phyloP scores from a whole-genome alignment of 2,888 invertebrate species.

The Drosophila borealis region DNA sequence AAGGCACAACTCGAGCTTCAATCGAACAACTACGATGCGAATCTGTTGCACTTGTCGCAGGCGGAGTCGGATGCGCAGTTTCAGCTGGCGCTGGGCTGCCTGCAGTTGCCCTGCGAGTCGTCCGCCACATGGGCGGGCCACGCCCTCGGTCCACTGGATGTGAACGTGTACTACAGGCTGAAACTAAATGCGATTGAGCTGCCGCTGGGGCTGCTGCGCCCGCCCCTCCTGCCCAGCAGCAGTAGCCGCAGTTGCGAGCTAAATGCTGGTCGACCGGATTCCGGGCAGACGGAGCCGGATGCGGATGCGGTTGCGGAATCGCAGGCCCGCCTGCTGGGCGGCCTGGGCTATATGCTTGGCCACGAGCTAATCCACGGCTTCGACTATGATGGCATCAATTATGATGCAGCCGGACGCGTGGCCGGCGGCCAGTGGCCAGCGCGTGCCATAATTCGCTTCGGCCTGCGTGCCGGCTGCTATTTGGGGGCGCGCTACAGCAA shows the following conservation, averaged over 20 bases:
- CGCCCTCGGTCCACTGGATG: conserved; percentile 70
- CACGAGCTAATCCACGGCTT: conserved; percentile 83
- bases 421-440: conserved; percentile 69
- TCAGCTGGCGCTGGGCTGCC: conserved; percentile 39
- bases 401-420: conserved; percentile 76
- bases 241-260: conserved; percentile 26
- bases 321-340: conserved; percentile 63
- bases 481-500: conserved; percentile 68
- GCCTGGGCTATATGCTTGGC: conserved; percentile 77
- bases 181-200: conserved; percentile 78
- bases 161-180: conserved; percentile 82
- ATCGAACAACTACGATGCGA: conserved; percentile 61
- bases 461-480: conserved; percentile 74
- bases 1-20: conserved; percentile 8
- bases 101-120: conserved; percentile 36
- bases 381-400: conserved; percentile 83
- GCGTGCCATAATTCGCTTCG: conserved; percentile 78
- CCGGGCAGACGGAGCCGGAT: background rate
- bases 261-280: conserved; percentile 1
- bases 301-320: conserved; percentile 14
- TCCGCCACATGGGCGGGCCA: conserved; percentile 8
- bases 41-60: conserved; percentile 67
- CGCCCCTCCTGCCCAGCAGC: conserved; percentile 60
- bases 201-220: conserved; percentile 78
- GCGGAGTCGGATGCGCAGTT: conserved; percentile 43